Evolutionary conservation across 2,113 vertebrate species (phyloP).

Genomic region (Sturnira hondurensis): DNA sequence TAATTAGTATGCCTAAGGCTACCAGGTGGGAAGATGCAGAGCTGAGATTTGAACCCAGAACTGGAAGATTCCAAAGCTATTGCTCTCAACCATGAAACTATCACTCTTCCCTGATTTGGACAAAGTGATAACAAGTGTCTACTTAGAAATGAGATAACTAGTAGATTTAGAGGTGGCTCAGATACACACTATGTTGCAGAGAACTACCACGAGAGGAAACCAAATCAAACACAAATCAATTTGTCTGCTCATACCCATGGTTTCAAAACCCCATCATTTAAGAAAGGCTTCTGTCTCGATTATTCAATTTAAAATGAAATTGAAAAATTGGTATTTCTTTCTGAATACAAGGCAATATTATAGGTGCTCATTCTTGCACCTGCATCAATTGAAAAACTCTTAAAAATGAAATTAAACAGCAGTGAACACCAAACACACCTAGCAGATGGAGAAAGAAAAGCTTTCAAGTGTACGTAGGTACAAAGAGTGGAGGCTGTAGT

Average conservation of each 20-base stretch:
- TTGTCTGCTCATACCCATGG: neutral
- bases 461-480: neutral
- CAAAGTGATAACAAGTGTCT: neutral
- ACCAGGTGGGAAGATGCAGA: neutral
- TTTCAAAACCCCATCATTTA: slow-evolving; percentile 43
- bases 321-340: neutral
- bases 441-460: slow-evolving; percentile 43
- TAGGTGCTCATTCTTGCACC: slow-evolving; percentile 10
- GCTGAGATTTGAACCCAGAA: neutral
- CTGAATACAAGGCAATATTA: slow-evolving; percentile 47
- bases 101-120: neutral
- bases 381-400: slow-evolving; percentile 40
- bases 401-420: slow-evolving; percentile 32
- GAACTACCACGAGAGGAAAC: neutral
- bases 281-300: neutral
- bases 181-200: neutral
- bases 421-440: slow-evolving; percentile 36
- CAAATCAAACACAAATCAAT: neutral
- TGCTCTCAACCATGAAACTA: neutral
- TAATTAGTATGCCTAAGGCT: neutral
- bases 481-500: too few species aligned
- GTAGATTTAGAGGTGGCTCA: neutral
- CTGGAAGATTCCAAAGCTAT: neutral
- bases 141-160: neutral
- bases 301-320: slow-evolving; percentile 11